A percentile compares a stretch with the other conserved stretches of the same genome.
These are phyloP conservation scores for Mimachlamys varia DNA, from an alignment of 2,888 invertebrate species.

Conservation along the genomic window DNA sequence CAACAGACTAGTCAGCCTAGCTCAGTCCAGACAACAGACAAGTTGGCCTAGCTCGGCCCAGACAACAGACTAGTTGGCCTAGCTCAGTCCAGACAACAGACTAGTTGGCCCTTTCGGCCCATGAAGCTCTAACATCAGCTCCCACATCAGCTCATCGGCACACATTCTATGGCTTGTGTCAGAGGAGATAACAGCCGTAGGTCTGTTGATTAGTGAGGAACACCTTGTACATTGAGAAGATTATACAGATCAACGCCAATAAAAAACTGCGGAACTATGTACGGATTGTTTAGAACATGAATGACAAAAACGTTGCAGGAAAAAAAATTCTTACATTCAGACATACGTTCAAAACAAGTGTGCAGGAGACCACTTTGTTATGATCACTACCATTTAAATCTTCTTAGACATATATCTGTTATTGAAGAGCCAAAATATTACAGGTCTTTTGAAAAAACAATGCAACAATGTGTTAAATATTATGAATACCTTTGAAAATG, in stretches of 20 bases:
- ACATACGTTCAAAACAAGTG: background rate
- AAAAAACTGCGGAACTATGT: background rate
- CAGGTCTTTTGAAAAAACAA: background rate
- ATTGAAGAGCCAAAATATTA: background rate
- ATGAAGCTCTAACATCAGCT: too few relatives aligned
- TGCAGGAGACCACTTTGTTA: background rate
- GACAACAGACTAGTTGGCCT: too few relatives aligned
- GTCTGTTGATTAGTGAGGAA: slow-evolving; percentile 22
- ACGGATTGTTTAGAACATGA: background rate
- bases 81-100: too few relatives aligned
- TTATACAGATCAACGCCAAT: background rate
- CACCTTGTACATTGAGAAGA: background rate
- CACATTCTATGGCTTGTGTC: slow-evolving; percentile 15
- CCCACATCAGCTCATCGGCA: background rate
- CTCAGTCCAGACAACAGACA: too few relatives aligned
- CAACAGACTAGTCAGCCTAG: too few relatives aligned
- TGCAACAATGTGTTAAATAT: background rate
- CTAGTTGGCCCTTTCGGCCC: too few relatives aligned
- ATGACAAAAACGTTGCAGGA: background rate
- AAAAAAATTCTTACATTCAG: background rate
- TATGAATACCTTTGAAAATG: slow-evolving; percentile 25
- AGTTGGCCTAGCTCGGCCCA: too few relatives aligned
- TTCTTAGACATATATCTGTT: background rate
- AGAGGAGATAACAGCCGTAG: background rate
- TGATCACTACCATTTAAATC: background rate